These are phyloP conservation scores for Rhagologus leucostigma DNA, from an alignment of 2,113 vertebrate genomes.

Conservation along the genomic window DNA sequence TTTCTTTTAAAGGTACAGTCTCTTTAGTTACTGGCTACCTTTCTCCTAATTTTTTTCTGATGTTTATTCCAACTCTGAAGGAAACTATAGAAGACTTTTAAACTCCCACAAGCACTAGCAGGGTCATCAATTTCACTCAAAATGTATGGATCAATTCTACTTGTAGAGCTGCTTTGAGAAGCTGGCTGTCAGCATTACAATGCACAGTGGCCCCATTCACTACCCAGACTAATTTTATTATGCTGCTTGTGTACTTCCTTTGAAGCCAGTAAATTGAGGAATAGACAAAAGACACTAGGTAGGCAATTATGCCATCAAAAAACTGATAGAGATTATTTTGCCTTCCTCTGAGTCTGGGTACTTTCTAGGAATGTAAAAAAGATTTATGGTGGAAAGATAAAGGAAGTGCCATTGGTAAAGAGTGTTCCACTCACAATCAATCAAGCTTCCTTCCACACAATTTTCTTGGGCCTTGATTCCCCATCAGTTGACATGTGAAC, in stretches of 20 bases:
- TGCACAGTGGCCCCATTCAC: not conserved
- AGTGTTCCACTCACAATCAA: not conserved
- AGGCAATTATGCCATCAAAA: not conserved
- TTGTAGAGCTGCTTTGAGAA: not conserved
- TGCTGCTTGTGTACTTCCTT: not conserved
- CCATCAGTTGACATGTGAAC: rapidly evolving
- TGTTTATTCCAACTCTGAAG: not conserved
- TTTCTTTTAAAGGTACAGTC: not conserved
- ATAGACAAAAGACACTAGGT: not conserved
- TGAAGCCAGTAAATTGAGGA: not conserved
- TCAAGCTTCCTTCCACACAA: not conserved
- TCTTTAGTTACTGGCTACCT: not conserved
- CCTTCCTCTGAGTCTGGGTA: not conserved
- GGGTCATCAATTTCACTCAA: not conserved
- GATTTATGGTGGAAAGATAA: not conserved
- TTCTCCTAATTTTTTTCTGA: not conserved
- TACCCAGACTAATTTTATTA: not conserved
- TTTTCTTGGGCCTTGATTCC: not conserved
- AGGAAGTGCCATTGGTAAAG: not conserved
- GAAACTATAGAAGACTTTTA: not conserved
- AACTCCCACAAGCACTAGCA: not conserved
- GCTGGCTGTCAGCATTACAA: not conserved
- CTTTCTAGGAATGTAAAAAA: not conserved
- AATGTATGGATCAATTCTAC: not conserved
- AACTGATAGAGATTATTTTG: not conserved